phyloP scores from a whole-genome alignment of 2,113 vertebrate species.

The Syngnathus floridae region DNA sequence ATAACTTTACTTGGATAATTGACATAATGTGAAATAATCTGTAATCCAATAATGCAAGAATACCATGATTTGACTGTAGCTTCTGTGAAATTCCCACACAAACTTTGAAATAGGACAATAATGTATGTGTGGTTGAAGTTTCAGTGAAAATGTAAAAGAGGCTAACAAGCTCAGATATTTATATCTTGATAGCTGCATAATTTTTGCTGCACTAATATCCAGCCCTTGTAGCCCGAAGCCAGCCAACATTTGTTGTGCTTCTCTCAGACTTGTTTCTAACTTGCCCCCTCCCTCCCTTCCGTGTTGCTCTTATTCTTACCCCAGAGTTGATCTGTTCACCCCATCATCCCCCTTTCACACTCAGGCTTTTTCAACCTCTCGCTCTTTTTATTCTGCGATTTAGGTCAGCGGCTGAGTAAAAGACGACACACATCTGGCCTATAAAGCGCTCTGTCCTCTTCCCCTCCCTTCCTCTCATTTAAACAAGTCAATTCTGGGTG shows the following conservation, averaged over 20 bases:
- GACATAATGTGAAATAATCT: not conserved
- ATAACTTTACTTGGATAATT: not conserved
- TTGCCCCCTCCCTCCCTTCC: constrained; percentile 2
- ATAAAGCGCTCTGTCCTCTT: constrained; percentile 46
- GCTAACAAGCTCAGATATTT: constrained; percentile 60
- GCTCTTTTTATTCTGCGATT: constrained; percentile 64
- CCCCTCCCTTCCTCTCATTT: not conserved
- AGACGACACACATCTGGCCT: constrained; percentile 67
- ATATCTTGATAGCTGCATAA: constrained; percentile 52
- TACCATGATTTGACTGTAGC: not conserved
- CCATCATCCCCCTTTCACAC: constrained; percentile 6
- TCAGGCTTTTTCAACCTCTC: constrained; percentile 10
- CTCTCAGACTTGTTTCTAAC: not conserved
- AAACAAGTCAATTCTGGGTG: not conserved
- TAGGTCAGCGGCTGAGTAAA: constrained; percentile 71
- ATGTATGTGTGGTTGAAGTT: constrained; percentile 13
- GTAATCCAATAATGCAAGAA: not conserved
- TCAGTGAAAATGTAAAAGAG: constrained; percentile 46
- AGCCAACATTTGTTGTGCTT: constrained; percentile 1
- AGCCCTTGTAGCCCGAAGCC: not conserved
- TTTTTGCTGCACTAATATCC: constrained; percentile 48
- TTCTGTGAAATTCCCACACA: not conserved
- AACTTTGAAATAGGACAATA: constrained; percentile 4
- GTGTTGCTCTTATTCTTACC: not conserved
- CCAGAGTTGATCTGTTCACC: constrained; percentile 10